Evolutionary conservation across 2,888 invertebrate species (phyloP).

Genomic region (Bugulina stolonifera): DNA sequence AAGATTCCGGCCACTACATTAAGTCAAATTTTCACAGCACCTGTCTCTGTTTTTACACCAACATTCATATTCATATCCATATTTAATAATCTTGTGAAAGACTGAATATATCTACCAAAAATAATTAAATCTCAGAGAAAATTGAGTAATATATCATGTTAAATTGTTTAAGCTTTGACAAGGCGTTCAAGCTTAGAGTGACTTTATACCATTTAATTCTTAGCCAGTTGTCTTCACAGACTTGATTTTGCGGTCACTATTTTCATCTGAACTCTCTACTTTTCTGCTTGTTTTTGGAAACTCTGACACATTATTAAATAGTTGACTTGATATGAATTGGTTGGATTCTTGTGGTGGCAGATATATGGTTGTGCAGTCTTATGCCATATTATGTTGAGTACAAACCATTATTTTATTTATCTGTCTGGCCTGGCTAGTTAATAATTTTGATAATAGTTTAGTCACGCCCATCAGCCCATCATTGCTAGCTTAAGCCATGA

Average conservation of each 20-base stretch:
- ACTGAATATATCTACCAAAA: no score
- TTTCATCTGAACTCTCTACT: not conserved
- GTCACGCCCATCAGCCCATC: constrained; percentile 16
- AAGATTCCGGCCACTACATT: no score
- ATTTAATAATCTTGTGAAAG: no score
- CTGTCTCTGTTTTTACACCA: no score
- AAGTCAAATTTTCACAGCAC: no score
- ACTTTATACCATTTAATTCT: constrained; percentile 5
- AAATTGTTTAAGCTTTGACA: constrained; percentile 7
- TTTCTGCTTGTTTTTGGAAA: constrained; percentile 15
- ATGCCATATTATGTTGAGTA: constrained; percentile 6
- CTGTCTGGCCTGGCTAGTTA: not conserved
- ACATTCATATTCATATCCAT: no score
- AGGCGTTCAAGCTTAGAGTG: not conserved
- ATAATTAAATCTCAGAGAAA: not conserved
- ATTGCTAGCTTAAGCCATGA: not conserved
- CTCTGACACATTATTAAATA: not conserved
- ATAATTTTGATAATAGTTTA: constrained; percentile 24
- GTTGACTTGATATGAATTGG: not conserved
- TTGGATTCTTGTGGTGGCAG: constrained; percentile 1
- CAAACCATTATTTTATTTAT: constrained; percentile 3
- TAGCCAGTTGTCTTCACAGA: not conserved
- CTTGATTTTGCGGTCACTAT: not conserved
- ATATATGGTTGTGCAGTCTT: not conserved
- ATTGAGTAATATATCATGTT: constrained; percentile 13